These are phyloP conservation scores for Montipora capitata DNA, from an alignment of 92 coral and sea anemone species.

Conservation along the genomic window DNA sequence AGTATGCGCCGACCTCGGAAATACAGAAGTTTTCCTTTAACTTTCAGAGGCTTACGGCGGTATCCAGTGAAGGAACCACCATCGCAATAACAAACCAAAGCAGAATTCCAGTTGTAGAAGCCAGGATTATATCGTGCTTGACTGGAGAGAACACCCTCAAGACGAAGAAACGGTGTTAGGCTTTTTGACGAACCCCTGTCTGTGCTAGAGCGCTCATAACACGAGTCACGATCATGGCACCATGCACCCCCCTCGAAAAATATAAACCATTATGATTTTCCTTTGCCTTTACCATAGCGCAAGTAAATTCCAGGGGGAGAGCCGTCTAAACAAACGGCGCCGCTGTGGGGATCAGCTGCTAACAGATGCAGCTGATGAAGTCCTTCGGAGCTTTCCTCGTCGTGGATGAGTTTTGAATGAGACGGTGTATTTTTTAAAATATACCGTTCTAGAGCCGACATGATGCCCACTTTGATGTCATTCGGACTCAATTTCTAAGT, in stretches of 20 bases:
- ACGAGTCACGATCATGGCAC: constrained; percentile 49
- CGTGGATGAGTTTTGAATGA: too few relatives aligned
- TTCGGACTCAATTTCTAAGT: background rate
- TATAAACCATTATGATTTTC: constrained; percentile 47
- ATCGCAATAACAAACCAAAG: constrained; percentile 54
- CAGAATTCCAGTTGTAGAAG: constrained; percentile 47
- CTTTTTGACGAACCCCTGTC: constrained; percentile 51
- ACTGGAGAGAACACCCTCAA: constrained; percentile 52
- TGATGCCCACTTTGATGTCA: background rate
- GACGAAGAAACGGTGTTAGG: background rate
- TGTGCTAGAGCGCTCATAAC: constrained; percentile 38
- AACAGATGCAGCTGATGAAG: constrained; percentile 26
- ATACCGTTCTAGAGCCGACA: background rate
- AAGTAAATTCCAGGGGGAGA: constrained; percentile 79
- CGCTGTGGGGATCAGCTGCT: constrained; percentile 13
- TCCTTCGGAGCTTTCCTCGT: background rate
- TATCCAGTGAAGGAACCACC: constrained; percentile 67
- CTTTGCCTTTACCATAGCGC: constrained; percentile 46
- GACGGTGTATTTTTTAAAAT: background rate
- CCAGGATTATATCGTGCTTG: constrained; percentile 51
- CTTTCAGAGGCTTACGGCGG: constrained; percentile 25
- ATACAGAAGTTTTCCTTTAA: constrained; percentile 28
- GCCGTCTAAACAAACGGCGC: constrained; percentile 79
- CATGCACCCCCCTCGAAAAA: constrained; percentile 71
- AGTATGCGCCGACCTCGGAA: constrained; percentile 48